These are phyloP conservation scores for Pristionchus pacificus DNA, from an alignment of 1,140 invertebrate genomes.

Conservation along the genomic window DNA sequence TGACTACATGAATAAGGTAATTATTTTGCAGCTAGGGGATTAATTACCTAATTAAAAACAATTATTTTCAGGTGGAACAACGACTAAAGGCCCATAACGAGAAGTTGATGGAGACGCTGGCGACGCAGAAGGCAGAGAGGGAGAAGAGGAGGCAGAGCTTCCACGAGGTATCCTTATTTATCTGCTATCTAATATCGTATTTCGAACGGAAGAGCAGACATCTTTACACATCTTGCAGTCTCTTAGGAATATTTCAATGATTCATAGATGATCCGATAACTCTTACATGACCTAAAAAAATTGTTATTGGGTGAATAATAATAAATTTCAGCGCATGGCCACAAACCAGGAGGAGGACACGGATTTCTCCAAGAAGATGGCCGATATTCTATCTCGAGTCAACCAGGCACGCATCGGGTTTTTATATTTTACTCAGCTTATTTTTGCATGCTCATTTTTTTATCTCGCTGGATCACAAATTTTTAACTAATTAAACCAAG, in stretches of 20 bases:
- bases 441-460: background rate
- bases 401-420: too few relatives aligned
- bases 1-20: conserved; percentile 34
- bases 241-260: background rate
- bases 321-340: conserved; percentile 32
- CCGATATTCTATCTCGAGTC: conserved; percentile 31
- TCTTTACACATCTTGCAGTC: background rate
- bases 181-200: background rate
- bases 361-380: conserved; percentile 35
- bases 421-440: background rate
- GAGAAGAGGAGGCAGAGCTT: conserved; percentile 36
- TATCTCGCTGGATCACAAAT: too few relatives aligned
- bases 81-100: conserved; percentile 35
- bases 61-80: conserved; percentile 34
- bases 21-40: background rate
- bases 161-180: conserved; percentile 31
- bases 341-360: conserved; percentile 34
- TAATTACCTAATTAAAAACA: background rate
- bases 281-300: background rate
- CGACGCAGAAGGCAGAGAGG: conserved; percentile 33
- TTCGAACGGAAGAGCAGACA: background rate
- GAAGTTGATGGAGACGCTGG: conserved; percentile 36
- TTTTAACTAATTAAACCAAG: too few relatives aligned
- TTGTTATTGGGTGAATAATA: background rate
- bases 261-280: too few relatives aligned